A percentile compares a stretch with the other conserved stretches of the same genome.
phyloP scores from a whole-genome alignment of 92 coral and sea anemone species.

The Scolanthus callimorphus region DNA sequence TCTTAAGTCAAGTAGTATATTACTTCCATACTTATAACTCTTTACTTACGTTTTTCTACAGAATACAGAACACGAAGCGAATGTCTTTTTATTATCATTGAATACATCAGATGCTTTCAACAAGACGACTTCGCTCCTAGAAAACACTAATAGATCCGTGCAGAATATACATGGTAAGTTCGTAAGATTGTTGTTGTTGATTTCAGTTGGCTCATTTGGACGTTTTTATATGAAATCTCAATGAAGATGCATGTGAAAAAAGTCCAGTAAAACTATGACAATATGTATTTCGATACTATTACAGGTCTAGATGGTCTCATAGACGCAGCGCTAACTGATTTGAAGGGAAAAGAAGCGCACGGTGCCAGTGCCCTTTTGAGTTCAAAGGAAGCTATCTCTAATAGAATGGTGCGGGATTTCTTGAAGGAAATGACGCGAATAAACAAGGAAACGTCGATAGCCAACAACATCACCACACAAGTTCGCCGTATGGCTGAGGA shows the following conservation, averaged over 20 bases:
- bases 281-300: too few species aligned
- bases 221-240: too few species aligned
- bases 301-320: constrained; percentile 40
- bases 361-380: constrained; percentile 2
- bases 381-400: constrained; percentile 15
- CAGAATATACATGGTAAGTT: not conserved
- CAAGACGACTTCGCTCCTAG: not conserved
- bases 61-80: not conserved
- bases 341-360: not conserved
- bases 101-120: not conserved
- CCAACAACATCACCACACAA: constrained; percentile 54
- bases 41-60: too few species aligned
- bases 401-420: constrained; percentile 36
- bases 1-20: too few species aligned
- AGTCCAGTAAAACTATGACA: too few species aligned
- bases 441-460: constrained; percentile 8
- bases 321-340: constrained; percentile 2
- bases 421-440: constrained; percentile 12
- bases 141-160: not conserved
- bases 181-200: too few species aligned
- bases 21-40: too few species aligned
- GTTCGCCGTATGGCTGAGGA: constrained; percentile 31
- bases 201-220: too few species aligned
- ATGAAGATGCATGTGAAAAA: too few species aligned
- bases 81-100: not conserved